These are phyloP conservation scores for Orthosia gothica DNA, from an alignment of 2,888 invertebrate genomes.

Conservation along the genomic window DNA sequence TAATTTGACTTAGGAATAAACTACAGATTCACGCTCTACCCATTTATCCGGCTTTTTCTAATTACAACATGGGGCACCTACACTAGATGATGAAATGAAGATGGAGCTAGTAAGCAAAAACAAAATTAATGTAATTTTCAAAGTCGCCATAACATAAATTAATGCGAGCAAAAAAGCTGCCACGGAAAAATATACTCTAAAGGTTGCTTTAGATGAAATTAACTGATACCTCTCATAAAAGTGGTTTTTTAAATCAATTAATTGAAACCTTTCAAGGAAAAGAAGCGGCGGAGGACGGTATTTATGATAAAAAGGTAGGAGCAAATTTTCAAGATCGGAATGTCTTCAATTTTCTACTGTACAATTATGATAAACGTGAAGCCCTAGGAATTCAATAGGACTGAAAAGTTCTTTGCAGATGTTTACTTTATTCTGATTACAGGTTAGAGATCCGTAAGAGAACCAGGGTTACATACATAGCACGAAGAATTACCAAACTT, in stretches of 20 bases:
- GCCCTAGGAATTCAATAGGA: background rate
- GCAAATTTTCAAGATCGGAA: conserved; percentile 1
- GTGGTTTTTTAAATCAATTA: conserved; percentile 41
- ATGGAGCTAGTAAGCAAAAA: conserved; percentile 49
- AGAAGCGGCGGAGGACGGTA: background rate
- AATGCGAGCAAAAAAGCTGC: conserved; percentile 21
- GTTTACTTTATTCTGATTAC: background rate
- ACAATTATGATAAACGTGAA: background rate
- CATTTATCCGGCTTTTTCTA: conserved; percentile 18
- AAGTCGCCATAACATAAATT: conserved; percentile 50
- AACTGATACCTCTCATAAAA: conserved; percentile 31
- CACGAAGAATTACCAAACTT: too few relatives aligned
- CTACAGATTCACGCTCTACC: background rate
- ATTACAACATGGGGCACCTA: conserved; percentile 9
- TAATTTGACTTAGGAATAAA: background rate
- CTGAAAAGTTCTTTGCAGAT: too few relatives aligned
- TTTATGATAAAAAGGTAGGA: conserved; percentile 14
- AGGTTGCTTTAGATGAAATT: conserved; percentile 35
- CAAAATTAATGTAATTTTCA: conserved; percentile 61
- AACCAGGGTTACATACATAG: too few relatives aligned
- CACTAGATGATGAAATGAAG: conserved; percentile 51
- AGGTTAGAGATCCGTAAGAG: too few relatives aligned
- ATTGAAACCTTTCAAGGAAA: conserved; percentile 31
- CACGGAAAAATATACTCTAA: conserved; percentile 21
- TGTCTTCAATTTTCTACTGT: background rate